Percentiles rank a stretch among this genome's conserved stretches.
Conservation (phyloP, 2,888 invertebrate species). For the Helleia helle region DNA sequence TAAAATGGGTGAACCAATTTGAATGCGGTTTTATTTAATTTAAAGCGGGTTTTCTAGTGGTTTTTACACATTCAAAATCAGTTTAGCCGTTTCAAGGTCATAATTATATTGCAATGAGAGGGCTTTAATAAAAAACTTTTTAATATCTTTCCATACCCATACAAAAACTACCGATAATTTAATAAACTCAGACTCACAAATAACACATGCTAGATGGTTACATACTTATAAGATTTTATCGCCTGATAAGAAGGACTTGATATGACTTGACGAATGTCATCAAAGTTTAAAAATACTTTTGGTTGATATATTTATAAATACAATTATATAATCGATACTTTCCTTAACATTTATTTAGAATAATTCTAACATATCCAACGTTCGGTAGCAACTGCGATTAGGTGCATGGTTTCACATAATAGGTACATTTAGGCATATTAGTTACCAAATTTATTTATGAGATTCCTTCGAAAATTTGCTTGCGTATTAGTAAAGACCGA, state of each 20-base stretch:
- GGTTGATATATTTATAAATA: no score
- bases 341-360: neutral
- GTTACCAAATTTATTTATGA: constrained; percentile 14
- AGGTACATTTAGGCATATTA: constrained; percentile 17
- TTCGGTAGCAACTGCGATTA: constrained; percentile 2
- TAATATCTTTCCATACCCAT: no score
- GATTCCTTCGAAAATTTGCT: neutral
- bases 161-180: no score
- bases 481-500: neutral
- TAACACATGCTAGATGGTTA: neutral
- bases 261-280: constrained; percentile 1
- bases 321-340: no score
- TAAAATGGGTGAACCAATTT: no score
- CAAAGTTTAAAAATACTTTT: neutral
- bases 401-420: constrained; percentile 22
- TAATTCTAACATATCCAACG: neutral
- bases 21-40: no score
- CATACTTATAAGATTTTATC: neutral
- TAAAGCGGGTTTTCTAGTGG: no score
- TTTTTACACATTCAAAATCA: no score
- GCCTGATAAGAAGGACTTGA: constrained; percentile 5
- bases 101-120: no score
- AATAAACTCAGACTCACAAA: no score
- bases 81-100: no score
- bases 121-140: no score